A percentile compares a stretch with the other conserved stretches of the same genome.
phyloP scores from a whole-genome alignment of 2,113 vertebrate species.

The Proteles cristata region DNA sequence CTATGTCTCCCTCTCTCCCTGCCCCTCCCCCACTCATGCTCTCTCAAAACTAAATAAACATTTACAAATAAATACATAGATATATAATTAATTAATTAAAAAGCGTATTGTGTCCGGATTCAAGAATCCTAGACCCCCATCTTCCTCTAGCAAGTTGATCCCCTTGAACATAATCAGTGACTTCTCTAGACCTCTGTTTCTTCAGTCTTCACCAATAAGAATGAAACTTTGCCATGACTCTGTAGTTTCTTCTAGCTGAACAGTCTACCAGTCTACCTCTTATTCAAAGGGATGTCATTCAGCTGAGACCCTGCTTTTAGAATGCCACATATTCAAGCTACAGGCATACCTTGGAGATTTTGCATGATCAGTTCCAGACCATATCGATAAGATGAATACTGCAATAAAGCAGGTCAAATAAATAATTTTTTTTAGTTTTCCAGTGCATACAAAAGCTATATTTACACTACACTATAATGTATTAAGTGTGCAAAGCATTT shows the following conservation, averaged over 20 bases:
- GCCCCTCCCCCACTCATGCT: no score
- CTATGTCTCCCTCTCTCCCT: no score
- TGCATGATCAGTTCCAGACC: background rate
- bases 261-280: background rate
- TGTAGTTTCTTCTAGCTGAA: background rate
- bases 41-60: no score
- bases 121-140: background rate
- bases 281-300: background rate
- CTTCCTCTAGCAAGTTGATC: background rate
- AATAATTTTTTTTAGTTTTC: background rate
- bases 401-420: background rate
- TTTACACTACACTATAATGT: background rate
- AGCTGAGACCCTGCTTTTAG: background rate
- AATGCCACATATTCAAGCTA: background rate
- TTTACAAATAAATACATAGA: no score
- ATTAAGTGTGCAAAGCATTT: background rate
- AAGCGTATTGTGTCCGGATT: background rate
- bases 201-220: background rate
- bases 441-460: background rate
- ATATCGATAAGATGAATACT: background rate
- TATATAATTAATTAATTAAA: no score
- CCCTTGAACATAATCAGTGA: background rate
- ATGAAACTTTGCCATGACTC: background rate
- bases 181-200: background rate
- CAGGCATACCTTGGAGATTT: background rate